Evolutionary conservation across 2,797 vertebrate species (phyloP).

Genomic region (Kryptopterus vitreolus): DNA sequence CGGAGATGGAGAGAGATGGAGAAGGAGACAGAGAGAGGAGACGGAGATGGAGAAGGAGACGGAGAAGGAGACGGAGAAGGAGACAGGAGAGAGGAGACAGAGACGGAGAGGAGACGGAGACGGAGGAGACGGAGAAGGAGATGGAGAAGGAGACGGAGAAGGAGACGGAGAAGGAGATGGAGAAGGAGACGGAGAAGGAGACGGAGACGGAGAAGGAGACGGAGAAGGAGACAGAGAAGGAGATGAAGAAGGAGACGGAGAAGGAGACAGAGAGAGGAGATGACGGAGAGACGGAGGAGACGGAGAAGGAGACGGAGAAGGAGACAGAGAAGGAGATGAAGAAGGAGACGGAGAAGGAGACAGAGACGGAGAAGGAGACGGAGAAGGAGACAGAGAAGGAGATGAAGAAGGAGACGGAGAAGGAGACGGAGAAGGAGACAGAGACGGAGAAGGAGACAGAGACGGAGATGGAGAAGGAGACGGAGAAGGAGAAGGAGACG

Average conservation of each 20-base stretch:
- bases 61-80: not conserved
- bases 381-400: not conserved
- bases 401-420: not conserved
- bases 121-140: not conserved
- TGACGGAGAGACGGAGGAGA: too few relatives aligned
- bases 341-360: not conserved
- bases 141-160: not conserved
- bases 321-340: not conserved
- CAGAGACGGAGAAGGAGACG: too few relatives aligned
- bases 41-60: not conserved
- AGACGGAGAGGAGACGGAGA: slow-evolving; percentile 7
- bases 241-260: not conserved
- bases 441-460: too few relatives aligned
- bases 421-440: not conserved
- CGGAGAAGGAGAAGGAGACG: not conserved
- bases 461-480: not conserved
- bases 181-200: not conserved
- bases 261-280: too few relatives aligned
- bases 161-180: too few relatives aligned
- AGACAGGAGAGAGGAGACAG: too few relatives aligned
- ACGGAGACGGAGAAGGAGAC: too few relatives aligned
- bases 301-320: not conserved
- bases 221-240: not conserved
- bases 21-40: not conserved
- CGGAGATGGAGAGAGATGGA: not conserved